Evolutionary conservation across 2,888 invertebrate genomes (phyloP), one percentile per base, ranked within the genome.

Genomic region (Invenusta paracnida): DNA sequence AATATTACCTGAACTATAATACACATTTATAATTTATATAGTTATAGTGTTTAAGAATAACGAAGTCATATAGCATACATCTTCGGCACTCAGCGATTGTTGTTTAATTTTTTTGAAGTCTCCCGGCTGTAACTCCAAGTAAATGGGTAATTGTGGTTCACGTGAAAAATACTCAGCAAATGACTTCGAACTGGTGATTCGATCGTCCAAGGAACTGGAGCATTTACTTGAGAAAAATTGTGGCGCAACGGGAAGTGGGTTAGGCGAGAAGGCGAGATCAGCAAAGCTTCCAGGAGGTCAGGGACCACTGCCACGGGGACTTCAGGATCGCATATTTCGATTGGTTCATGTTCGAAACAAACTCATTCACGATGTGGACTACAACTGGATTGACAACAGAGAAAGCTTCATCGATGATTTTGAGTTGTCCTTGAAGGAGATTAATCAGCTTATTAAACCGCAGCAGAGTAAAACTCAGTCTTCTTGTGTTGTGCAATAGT

Each of bases 131-230:
- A n/a, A n/a, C n/a, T n/a, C n/a, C n/a, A n/a, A n/a, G n/a, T n/a
- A n/a, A 48, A 73, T 73, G 73, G 73, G 73, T 23, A 5, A 73
- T 23, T 5, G 17, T 13, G 5, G 27, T 73, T 73, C 73, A 23
- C 73, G 23, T 5, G 73, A 73, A 73, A 73, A 13, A 5, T 23
- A 73, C 23, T 5, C 73, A 5, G 73, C 73, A 23, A 73, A 73
- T 23, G 73, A 73, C 27, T 73, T 73, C 27, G 73, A 73, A 23
- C 73, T 73, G 17, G 73, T 73, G 27, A 73, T 73, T 73, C 73
- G 73, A 5, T 13, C 73, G 27, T 73, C 73, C 23, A 73, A 73
- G 27, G 73, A 73, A 73, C 73, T 73, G 23, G 73, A 73, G 23
- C 17, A 25, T 5, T 23, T 73, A 2, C 27, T 73, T 5, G 27